Conservation (phyloP, 2,888 invertebrate genomes). For the Tromatobia lineatoria region DNA sequence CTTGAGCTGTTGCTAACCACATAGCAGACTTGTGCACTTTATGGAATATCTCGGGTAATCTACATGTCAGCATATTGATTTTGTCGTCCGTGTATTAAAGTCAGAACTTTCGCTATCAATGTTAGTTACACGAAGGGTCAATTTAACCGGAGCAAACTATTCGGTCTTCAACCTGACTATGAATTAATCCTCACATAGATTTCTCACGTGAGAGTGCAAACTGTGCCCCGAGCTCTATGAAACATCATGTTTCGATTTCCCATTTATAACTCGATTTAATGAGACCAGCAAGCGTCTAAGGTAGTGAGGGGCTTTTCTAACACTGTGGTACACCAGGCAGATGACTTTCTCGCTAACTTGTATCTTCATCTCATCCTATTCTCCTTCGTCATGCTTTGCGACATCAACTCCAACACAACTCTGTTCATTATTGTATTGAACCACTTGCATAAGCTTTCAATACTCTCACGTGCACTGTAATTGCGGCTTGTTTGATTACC, state of each 20-base stretch:
- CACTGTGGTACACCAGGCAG: neutral
- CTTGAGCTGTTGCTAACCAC: too few species aligned
- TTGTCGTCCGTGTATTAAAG: neutral
- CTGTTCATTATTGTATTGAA: neutral
- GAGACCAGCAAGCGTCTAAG: slow-evolving; percentile 48
- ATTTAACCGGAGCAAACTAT: slow-evolving; percentile 40
- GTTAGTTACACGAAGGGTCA: slow-evolving; percentile 12
- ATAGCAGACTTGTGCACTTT: too few species aligned
- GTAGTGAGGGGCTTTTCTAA: neutral
- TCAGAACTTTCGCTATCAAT: slow-evolving; percentile 28
- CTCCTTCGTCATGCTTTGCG: neutral
- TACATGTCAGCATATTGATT: slow-evolving; percentile 31
- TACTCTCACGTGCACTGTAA: neutral
- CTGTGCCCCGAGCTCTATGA: slow-evolving; percentile 11
- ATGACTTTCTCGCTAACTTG: slow-evolving; percentile 3
- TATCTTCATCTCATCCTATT: slow-evolving; percentile 14
- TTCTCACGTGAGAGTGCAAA: slow-evolving; percentile 16
- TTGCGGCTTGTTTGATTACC: neutral
- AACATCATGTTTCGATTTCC: slow-evolving; percentile 58
- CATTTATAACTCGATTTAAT: slow-evolving; percentile 66
- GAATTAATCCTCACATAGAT: slow-evolving; percentile 45
- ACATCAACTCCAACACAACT: neutral
- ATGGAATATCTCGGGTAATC: neutral
- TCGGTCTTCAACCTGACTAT: slow-evolving; percentile 17
- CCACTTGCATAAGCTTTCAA: neutral